Base-by-base conservation (phyloP, 2,797 vertebrate genomes). In the Orientallactaga sibirica region DNA sequence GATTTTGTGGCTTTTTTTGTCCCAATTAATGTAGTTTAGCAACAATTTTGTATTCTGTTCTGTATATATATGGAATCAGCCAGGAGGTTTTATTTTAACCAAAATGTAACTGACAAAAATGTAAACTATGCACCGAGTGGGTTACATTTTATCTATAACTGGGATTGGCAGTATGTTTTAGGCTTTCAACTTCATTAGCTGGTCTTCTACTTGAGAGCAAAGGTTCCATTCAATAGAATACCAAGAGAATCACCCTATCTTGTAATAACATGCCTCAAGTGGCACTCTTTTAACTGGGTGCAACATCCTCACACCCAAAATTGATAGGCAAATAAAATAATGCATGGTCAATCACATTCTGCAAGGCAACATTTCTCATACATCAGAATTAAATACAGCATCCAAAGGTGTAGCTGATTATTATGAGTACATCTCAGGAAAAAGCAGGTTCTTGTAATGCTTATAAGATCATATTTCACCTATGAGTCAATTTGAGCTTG, bases 11-110 rank as follows among this genome's bases (percentile, higher is more conserved):
- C 58, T 85, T 94, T 94, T 94, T 81, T 20, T 52, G 62, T 95
- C 85, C 81, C 19, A n/a, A 25, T 88, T 96, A 83, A 88, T 91
- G 71, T 93, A 93, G 89, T 22, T 79, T 92, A 74, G 78, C 88
- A 93, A 78, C 12, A 76, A 90, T 58, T 94, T 82, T 75, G 24
- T 19, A 68, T 87, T 93, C 76, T 18, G 64, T 79, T 25, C 67
- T 82, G 14, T 68, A 19, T 25, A 66, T 58, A 64, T 64, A 41
- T 9, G 4, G 37, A 79, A 91, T 88, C 77, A 88, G 67, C 76
- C 84, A 62, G 8, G 18, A 88, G 29, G 58, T 85, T 66, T 92
- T 66, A 82, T 58, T 82, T 88, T 75, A 85, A 33, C 62, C 78
- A 79, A 48, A 87, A 29, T 81, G 77, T 79, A 91, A 89, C 58